These are phyloP conservation scores for Leptopilina syphax DNA, from an alignment of 2,888 invertebrate genomes.

Conservation along the genomic window DNA sequence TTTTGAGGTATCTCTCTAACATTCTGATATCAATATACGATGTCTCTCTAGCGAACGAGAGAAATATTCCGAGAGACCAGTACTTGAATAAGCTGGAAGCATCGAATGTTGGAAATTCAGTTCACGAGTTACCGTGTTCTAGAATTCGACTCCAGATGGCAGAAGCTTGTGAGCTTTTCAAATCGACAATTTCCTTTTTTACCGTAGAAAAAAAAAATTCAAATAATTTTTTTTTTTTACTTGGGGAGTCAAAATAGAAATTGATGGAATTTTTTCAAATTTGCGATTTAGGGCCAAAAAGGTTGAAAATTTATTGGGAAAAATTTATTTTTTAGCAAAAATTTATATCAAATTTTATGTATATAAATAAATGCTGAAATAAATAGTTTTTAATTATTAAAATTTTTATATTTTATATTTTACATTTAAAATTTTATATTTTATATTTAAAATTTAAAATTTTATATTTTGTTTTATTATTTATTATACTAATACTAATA, in stretches of 20 bases:
- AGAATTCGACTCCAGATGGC: constrained; percentile 61
- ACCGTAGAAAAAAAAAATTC: neutral
- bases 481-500: too few species aligned
- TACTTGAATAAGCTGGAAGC: neutral
- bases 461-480: too few species aligned
- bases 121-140: constrained; percentile 55
- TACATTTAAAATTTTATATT: too few species aligned
- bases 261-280: too few species aligned
- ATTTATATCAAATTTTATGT: too few species aligned
- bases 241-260: neutral
- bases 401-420: too few species aligned
- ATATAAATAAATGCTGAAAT: too few species aligned
- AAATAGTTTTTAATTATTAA: too few species aligned
- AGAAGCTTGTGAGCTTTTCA: constrained; percentile 55
- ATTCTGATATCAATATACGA: constrained; percentile 4
- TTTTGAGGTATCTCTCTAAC: neutral
- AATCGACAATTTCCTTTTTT: neutral
- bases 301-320: too few species aligned
- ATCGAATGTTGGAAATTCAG: constrained; percentile 31
- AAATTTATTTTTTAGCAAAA: too few species aligned
- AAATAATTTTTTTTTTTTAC: neutral
- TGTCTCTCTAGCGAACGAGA: neutral
- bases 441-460: too few species aligned
- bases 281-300: too few species aligned
- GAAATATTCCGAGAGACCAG: neutral